Conservation (phyloP, 2,888 invertebrate species). For the Iselma pallidipennis region DNA sequence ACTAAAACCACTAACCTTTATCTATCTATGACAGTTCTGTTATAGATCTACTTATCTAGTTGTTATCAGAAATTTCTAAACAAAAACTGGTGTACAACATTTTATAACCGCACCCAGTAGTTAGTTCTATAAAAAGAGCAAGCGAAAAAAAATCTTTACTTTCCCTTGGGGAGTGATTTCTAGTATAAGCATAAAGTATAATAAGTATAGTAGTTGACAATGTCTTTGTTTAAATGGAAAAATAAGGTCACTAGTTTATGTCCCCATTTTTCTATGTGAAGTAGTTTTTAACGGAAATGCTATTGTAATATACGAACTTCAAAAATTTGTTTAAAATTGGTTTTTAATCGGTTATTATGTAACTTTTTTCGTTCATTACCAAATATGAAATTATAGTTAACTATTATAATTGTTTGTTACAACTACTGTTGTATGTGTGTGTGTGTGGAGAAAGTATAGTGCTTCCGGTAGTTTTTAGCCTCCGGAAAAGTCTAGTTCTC, state of each 20-base stretch:
- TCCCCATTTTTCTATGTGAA: background rate
- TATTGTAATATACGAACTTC: background rate
- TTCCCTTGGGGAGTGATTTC: background rate
- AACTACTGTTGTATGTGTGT: no score
- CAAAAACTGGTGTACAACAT: background rate
- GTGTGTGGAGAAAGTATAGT: background rate
- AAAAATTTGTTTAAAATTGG: background rate
- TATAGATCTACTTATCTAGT: background rate
- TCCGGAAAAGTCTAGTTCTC: background rate
- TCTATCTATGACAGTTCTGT: background rate
- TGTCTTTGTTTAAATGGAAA: background rate
- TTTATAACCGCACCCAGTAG: background rate
- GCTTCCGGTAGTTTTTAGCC: background rate
- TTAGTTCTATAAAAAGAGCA: background rate
- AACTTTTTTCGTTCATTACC: background rate
- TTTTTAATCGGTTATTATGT: background rate
- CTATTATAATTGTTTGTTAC: background rate
- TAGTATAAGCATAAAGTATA: background rate
- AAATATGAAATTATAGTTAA: background rate
- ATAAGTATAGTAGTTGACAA: background rate
- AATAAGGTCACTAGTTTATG: background rate
- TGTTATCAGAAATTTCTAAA: background rate
- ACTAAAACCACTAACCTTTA: background rate
- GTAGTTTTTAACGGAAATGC: background rate
- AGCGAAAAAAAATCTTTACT: background rate